Percentiles rank a stretch among this genome's conserved stretches.
Conservation (phyloP, 2,113 vertebrate species). For the Colaptes auratus region DNA sequence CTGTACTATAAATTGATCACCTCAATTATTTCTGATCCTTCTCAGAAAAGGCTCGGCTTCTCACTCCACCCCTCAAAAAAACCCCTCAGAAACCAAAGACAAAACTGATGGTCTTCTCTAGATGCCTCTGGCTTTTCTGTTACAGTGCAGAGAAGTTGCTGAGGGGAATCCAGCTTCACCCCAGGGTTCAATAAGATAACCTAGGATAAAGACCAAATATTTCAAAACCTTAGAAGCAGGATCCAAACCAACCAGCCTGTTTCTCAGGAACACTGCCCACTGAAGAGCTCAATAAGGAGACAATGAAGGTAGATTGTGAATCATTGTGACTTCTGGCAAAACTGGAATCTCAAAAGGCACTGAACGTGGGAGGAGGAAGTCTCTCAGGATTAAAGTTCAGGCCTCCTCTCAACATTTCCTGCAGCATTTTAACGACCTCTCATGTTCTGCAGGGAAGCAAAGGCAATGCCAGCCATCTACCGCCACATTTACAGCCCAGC, state of each 20-base stretch:
- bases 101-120: accelerated
- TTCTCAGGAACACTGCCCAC: neutral
- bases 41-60: neutral
- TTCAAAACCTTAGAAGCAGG: neutral
- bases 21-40: neutral
- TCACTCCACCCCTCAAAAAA: neutral
- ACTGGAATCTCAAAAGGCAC: neutral
- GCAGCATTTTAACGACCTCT: neutral
- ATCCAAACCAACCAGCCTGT: neutral
- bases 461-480: neutral
- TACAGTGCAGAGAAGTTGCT: neutral
- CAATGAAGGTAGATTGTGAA: neutral
- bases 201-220: neutral
- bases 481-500: neutral
- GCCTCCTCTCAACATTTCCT: neutral
- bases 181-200: neutral
- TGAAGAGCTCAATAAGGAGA: neutral
- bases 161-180: neutral
- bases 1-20: neutral
- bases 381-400: neutral
- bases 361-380: neutral
- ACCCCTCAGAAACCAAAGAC: neutral
- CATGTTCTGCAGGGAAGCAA: neutral
- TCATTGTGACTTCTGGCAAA: neutral
- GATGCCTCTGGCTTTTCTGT: neutral